Base-by-base conservation (phyloP, 2,888 invertebrate species). In the Andricus quercusramuli region DNA sequence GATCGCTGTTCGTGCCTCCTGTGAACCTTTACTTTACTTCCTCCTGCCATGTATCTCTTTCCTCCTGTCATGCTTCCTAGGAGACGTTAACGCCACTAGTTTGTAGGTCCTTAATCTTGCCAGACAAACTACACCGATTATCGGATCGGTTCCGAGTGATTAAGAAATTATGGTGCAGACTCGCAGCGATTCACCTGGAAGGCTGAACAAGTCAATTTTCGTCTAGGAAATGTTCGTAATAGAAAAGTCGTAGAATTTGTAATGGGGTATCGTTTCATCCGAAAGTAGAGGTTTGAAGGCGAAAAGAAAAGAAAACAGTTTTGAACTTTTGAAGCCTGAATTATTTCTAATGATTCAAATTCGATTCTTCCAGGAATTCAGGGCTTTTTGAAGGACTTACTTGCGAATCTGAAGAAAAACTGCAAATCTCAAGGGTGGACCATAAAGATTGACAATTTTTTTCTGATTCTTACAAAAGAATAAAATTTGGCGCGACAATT, bases 1-100 rank as follows among this genome's bases (percentile, higher is more conserved):
- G n/a, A 74, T n/a, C n/a, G 74, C 32, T 74, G 74, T 74, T 74
- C 47, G 44, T 37, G 56, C 56, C 56, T 74, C 25, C 47, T 29
- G 70, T 29, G 25, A 47, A 70, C 74, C 56, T 56, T 74, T 29
- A 70, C 70, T 70, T 70, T 62, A 51, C 70, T 68, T 68, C 68
- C 44, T 56, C 70, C n/a, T 74, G 70, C 51, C 70, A 74, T 74
- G 32, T 32, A 74, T 70, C 51, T 11, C 11, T 51, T 68, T 68
- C 67, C 25, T 51, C 51, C 32, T 56, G 70, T 70, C 70, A 70
- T 70, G 51, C 51, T 56, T 70, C 32, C 70, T 56, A 20, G n/a
- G 32, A 29, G 70, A 51, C 51, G 32, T 74, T 74, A 74, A 74
- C 32, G n/a, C 56, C 74, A 74, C 25, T 5, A 74, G 74, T 47